Conservation (phyloP, 1,140 invertebrate genomes). For the Apocrypta bakeri region DNA sequence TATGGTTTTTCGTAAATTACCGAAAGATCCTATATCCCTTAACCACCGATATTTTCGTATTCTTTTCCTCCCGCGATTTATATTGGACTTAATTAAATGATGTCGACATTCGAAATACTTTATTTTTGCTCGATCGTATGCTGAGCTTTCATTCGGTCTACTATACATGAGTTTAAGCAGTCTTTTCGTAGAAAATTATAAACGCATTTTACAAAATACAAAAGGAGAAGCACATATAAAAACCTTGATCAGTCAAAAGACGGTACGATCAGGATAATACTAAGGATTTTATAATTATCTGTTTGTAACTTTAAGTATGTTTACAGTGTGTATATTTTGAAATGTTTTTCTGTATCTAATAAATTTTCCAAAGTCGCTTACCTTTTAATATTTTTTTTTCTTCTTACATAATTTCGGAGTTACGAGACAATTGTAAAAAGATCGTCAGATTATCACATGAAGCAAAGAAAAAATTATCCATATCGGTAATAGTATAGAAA, state of each 20-base stretch:
- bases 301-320: conserved; percentile 21
- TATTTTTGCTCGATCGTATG: conserved; percentile 23
- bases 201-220: conserved; percentile 63
- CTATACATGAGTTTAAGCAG: conserved; percentile 61
- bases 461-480: conserved; percentile 11
- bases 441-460: conserved; percentile 29
- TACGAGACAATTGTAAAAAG: conserved; percentile 25
- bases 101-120: conserved; percentile 35
- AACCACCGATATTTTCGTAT: not conserved
- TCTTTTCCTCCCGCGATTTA: not conserved
- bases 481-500: not conserved
- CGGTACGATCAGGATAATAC: conserved; percentile 24
- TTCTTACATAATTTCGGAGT: not conserved
- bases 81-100: conserved; percentile 24
- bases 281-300: conserved; percentile 31
- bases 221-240: conserved; percentile 64
- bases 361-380: not conserved
- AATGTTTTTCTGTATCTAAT: not conserved
- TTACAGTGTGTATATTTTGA: conserved; percentile 19
- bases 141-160: conserved; percentile 51
- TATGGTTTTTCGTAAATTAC: not conserved
- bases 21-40: not conserved
- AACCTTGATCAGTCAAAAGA: conserved; percentile 54
- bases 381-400: not conserved
- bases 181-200: conserved; percentile 69